phyloP scores from a whole-genome alignment of 2,888 invertebrate species.

The Spodoptera picta region DNA sequence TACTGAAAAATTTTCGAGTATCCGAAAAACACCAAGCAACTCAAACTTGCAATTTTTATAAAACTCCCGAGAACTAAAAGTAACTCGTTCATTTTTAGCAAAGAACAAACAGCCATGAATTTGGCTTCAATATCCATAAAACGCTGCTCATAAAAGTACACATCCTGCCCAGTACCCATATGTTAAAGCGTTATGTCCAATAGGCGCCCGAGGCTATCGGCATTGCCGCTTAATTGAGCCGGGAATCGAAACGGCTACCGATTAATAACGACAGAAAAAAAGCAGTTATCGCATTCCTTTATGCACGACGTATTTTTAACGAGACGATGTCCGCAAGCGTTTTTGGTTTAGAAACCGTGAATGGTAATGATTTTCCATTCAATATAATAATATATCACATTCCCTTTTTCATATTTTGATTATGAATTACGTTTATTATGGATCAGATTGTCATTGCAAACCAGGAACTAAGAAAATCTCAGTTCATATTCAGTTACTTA shows the following conservation, averaged over 20 bases:
- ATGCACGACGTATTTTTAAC: slow-evolving; percentile 2
- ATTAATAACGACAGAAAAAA: slow-evolving; percentile 21
- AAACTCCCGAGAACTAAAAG: too few species aligned
- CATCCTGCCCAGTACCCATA: neutral
- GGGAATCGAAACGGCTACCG: slow-evolving; percentile 13
- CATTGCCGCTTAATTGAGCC: slow-evolving; percentile 19
- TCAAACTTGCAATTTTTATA: too few species aligned
- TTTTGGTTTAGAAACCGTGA: neutral
- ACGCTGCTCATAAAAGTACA: slow-evolving; percentile 5
- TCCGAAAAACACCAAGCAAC: neutral
- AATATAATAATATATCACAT: too few species aligned
- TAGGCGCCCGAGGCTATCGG: slow-evolving; percentile 11
- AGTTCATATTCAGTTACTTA: too few species aligned
- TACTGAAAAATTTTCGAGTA: too few species aligned
- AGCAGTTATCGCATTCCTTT: neutral
- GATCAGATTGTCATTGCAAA: too few species aligned
- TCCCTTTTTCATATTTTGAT: too few species aligned
- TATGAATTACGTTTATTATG: too few species aligned
- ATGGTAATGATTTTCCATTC: neutral
- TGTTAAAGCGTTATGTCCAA: slow-evolving; percentile 11
- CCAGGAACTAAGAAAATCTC: too few species aligned
- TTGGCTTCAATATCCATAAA: slow-evolving; percentile 7
- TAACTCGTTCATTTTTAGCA: neutral
- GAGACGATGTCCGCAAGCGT: neutral
- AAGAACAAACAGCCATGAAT: neutral